These are phyloP conservation scores for Drosophila barbarae DNA, from an alignment of 2,888 invertebrate genomes.

Conservation along the genomic window DNA sequence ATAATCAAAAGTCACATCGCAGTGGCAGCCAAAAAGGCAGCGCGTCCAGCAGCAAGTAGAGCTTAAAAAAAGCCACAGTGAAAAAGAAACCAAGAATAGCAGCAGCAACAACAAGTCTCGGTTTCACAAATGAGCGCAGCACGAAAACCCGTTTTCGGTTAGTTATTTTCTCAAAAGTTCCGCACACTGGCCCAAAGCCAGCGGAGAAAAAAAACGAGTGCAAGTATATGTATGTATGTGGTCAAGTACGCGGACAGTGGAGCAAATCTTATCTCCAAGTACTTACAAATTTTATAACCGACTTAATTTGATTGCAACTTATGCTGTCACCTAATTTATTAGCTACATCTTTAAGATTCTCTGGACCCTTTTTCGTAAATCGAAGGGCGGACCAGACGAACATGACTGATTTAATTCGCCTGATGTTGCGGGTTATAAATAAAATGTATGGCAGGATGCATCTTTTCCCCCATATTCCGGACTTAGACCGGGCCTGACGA, in stretches of 20 bases:
- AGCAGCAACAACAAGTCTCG: conserved; percentile 48
- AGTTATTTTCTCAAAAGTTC: conserved; percentile 42
- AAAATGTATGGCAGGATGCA: neutral
- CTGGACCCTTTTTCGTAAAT: too few species aligned
- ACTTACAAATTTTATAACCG: neutral
- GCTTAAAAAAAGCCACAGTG: conserved; percentile 69
- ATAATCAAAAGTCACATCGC: conserved; percentile 70
- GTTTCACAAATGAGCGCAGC: conserved; percentile 52
- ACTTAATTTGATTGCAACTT: neutral
- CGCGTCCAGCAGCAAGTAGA: conserved; percentile 66
- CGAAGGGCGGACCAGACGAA: neutral
- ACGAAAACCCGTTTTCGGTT: conserved; percentile 63
- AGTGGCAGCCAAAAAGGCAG: conserved; percentile 49
- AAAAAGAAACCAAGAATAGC: conserved; percentile 70
- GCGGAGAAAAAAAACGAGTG: conserved; percentile 35
- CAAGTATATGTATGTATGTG: conserved; percentile 22
- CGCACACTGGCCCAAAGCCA: conserved; percentile 40
- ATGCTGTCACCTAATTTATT: neutral
- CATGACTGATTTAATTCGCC: neutral
- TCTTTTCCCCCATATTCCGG: too few species aligned
- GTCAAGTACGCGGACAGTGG: conserved; percentile 32
- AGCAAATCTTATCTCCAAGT: neutral
- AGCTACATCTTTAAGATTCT: neutral
- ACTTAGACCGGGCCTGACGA: neutral
- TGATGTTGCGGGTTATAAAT: neutral